Evolutionary conservation across 2,113 vertebrate species (phyloP).

Genomic region (Prolemur simus): DNA sequence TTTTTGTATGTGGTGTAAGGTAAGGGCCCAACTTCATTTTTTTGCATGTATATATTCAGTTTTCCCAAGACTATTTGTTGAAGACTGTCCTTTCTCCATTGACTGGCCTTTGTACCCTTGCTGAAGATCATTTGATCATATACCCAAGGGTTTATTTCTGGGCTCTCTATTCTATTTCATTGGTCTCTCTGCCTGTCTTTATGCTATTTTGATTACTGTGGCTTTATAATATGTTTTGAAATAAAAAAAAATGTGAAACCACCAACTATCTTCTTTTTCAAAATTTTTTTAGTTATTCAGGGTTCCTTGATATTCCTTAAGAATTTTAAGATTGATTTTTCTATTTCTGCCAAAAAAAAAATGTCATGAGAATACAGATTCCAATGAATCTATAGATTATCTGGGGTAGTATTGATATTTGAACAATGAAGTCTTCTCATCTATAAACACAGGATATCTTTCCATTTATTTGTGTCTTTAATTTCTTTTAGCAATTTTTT

Average conservation of each 20-base stretch:
- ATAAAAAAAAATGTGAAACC: background rate
- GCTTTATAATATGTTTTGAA: background rate
- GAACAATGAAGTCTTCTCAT: background rate
- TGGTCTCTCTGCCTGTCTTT: background rate
- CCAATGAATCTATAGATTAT: background rate
- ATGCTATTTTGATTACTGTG: background rate
- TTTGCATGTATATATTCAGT: background rate
- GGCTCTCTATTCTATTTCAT: background rate
- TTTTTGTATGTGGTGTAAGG: background rate
- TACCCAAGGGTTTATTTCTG: background rate
- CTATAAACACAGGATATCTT: background rate
- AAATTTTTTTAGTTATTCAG: background rate
- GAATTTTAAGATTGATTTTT: background rate
- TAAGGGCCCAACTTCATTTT: background rate
- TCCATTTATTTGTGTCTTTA: background rate
- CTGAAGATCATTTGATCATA: background rate
- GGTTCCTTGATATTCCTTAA: background rate
- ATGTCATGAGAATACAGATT: background rate
- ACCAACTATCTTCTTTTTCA: background rate
- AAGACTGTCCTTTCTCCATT: background rate
- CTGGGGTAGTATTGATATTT: background rate
- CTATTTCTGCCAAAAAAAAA: background rate
- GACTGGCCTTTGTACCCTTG: background rate
- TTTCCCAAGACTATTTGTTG: background rate
- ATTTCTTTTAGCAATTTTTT: background rate